phyloP scores from a whole-genome alignment of 2,888 invertebrate species.

The Auanema sp. region DNA sequence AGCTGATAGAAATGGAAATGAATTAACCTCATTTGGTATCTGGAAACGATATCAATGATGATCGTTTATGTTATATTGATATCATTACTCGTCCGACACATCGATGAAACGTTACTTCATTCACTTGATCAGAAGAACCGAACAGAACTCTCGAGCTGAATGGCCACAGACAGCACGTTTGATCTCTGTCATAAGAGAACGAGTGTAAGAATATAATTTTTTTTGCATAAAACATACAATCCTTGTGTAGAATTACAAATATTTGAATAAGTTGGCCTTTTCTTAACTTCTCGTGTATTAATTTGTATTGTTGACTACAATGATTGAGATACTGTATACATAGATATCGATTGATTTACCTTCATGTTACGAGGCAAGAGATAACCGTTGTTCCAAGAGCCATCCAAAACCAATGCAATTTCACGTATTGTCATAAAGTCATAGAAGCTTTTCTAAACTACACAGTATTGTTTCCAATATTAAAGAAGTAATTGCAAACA shows the following conservation, averaged over 20 bases:
- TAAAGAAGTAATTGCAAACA: no score
- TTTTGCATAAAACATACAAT: no score
- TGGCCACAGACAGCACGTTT: slow-evolving; percentile 6
- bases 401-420: slow-evolving; percentile 8
- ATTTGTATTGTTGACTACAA: no score
- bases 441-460: not conserved
- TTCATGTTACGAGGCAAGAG: not conserved
- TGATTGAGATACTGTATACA: no score
- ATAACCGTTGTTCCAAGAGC: slow-evolving; percentile 5
- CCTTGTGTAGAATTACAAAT: no score
- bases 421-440: slow-evolving; percentile 1
- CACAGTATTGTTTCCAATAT: no score
- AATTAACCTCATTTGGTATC: not conserved
- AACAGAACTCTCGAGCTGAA: not conserved
- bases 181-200: slow-evolving; percentile 3
- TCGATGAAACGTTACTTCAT: not conserved
- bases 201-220: no score
- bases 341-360: no score
- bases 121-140: slow-evolving; percentile 1
- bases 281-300: no score
- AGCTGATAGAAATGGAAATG: not conserved
- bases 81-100: not conserved
- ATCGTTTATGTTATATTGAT: not conserved
- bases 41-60: not conserved
- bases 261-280: no score